Evolutionary conservation across 2,888 invertebrate genomes (phyloP), one percentile per base, ranked within the genome.

Genomic region (Creontiades dilutus): DNA sequence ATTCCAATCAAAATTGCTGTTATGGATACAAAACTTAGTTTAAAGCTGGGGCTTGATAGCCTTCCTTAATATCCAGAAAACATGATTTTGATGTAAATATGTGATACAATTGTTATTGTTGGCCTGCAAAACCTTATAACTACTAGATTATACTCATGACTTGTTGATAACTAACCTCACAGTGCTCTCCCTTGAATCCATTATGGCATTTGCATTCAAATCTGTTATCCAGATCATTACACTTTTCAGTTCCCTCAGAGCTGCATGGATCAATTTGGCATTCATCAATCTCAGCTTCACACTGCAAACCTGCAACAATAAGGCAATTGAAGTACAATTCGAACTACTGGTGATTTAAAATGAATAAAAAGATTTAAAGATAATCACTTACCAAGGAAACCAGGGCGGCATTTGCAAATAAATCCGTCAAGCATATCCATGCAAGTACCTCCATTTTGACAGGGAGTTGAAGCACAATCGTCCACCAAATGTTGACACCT

Each of bases 231-330:
- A 97, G 94, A 93, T 99, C 98, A 27, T 98, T 94, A 92, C 99
- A 99, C 90, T 96, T 95, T 91, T 98, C 97, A 0, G 98, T 98
- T 89, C 99, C 99, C 82, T 96, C 95, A 0, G 97, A 96, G 92
- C 96, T 97, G 93, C 98, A 98, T 14, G 98, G 98, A 93, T 98
- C 98, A 92, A 96, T 97, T 86, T 97, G 94, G 92, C 98, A 98
- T 93, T 98, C 98, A 92, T 98, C 97, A 91, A 98, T 97, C 93
- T 97, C 97, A 16, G 98, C 97, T 94, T 98, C 98, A 93, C 98
- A 98, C 93, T 98, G 97, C n/a, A 98, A 94, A 0, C 98, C 94
- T 92, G 84, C n/a, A 89, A 89, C 9, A 19, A 5, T 16, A 52
- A 2, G 52, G 16, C 52, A 52, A 14, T 52, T 52, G 16, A 52